phyloP scores from a whole-genome alignment of 2,113 vertebrate genomes.

The Grammomys surdaster region DNA sequence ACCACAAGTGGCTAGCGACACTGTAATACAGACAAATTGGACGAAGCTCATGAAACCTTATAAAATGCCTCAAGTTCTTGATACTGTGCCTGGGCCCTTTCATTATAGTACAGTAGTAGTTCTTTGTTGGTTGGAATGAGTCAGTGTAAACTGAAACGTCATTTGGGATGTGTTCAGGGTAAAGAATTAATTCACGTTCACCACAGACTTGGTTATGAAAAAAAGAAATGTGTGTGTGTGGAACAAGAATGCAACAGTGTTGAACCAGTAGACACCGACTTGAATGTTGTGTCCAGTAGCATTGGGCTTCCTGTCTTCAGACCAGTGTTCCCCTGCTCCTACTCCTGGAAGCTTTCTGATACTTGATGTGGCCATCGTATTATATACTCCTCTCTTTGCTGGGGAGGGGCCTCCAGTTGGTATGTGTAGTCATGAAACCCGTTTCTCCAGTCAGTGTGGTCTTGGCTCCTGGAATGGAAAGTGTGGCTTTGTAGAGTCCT shows the following conservation, averaged over 20 bases:
- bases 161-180: not conserved
- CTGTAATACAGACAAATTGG: not conserved
- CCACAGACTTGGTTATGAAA: slow-evolving; percentile 24
- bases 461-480: not conserved
- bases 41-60: not conserved
- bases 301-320: not conserved
- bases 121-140: not conserved
- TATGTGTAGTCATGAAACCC: not conserved
- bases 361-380: not conserved
- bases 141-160: not conserved
- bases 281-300: not conserved
- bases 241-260: not conserved
- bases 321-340: not conserved
- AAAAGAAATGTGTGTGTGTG: not conserved
- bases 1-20: not conserved
- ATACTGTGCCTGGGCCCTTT: not conserved
- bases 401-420: not conserved
- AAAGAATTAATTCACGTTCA: not conserved
- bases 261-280: not conserved
- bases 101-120: not conserved
- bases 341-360: not conserved
- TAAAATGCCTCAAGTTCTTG: not conserved
- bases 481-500: not conserved
- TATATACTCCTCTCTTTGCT: not conserved
- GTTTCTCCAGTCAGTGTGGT: not conserved